Conservation (phyloP, 2,888 invertebrate species). For the Netelia melanura region DNA sequence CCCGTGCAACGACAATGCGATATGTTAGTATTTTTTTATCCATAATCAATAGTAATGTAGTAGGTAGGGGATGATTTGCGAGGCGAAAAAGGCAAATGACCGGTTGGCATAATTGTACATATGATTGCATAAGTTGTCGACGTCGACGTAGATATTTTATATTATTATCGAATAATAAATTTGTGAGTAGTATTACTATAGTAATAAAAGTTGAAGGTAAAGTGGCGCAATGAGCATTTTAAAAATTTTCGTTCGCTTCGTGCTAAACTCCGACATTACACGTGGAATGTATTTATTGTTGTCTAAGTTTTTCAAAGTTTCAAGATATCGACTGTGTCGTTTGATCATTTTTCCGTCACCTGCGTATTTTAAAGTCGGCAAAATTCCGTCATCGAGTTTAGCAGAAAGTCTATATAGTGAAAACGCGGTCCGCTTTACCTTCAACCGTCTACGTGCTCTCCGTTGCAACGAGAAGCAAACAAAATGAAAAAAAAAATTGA, state of each 20-base stretch:
- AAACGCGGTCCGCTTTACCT: conserved; percentile 66
- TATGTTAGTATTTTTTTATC: conserved; percentile 84
- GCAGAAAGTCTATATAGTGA: conserved; percentile 45
- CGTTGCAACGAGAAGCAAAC: conserved; percentile 65
- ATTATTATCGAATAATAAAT: conserved; percentile 76
- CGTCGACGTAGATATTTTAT: conserved; percentile 79
- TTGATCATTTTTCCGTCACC: conserved; percentile 34
- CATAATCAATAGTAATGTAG: conserved; percentile 80
- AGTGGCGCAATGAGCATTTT: conserved; percentile 75
- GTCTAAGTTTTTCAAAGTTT: conserved; percentile 38
- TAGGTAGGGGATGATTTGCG: conserved; percentile 77
- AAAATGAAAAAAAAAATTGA: conserved; percentile 48
- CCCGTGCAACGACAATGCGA: conserved; percentile 84
- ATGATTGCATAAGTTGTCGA: conserved; percentile 79
- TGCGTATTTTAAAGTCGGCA: conserved; percentile 19
- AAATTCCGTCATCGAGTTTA: conserved; percentile 38
- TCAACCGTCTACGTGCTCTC: conserved; percentile 71
- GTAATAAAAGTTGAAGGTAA: conserved; percentile 76
- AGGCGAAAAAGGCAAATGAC: conserved; percentile 68
- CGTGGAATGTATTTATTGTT: conserved; percentile 47
- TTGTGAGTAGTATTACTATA: conserved; percentile 78
- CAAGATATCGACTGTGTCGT: conserved; percentile 20
- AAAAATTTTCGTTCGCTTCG: conserved; percentile 55
- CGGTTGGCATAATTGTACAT: conserved; percentile 82
- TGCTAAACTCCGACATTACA: conserved; percentile 44